Conservation (phyloP, 2,113 vertebrate species). For the Gorsachius goisagi region DNA sequence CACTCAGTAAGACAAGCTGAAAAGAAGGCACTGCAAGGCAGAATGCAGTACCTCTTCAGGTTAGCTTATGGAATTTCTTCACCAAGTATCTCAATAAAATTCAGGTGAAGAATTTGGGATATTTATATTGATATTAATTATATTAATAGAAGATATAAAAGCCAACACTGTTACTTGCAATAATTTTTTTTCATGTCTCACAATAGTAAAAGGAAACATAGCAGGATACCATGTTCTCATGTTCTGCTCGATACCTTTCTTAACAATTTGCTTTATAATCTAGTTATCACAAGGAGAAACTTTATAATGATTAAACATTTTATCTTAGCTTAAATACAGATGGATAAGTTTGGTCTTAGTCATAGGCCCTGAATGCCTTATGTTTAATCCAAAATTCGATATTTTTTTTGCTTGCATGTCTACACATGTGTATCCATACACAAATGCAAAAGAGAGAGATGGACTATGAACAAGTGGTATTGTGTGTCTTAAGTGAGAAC, state of each 20-base stretch:
- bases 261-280: neutral
- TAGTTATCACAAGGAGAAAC: neutral
- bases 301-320: neutral
- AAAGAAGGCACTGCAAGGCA: neutral
- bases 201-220: neutral
- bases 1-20: constrained; percentile 28
- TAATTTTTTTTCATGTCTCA: neutral
- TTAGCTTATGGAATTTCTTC: neutral
- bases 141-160: neutral
- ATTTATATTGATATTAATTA: neutral
- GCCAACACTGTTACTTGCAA: neutral
- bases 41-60: neutral
- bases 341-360: neutral
- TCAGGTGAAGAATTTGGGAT: neutral
- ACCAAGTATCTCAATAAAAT: neutral
- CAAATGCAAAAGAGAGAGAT: neutral
- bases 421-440: neutral
- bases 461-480: neutral
- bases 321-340: neutral
- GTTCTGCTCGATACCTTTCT: neutral
- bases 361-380: neutral
- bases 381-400: neutral
- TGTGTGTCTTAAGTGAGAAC: neutral
- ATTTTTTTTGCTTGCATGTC: neutral
- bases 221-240: neutral